phyloP scores from a whole-genome alignment of 2,113 vertebrate genomes.

The Menura novaehollandiae region DNA sequence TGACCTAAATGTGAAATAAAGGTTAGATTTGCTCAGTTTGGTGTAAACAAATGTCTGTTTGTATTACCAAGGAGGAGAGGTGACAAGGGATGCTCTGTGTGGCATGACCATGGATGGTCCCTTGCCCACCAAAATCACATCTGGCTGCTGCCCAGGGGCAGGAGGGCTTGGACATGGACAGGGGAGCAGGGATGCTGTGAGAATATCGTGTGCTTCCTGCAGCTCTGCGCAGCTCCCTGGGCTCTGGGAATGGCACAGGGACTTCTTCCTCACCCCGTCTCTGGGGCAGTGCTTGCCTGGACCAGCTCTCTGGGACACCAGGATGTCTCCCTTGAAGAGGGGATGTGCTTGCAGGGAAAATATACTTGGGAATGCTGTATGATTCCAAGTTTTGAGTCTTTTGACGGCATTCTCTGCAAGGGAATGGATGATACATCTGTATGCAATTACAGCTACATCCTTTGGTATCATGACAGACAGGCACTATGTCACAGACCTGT shows the following conservation, averaged over 20 bases:
- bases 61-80: background rate
- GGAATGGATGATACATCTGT: background rate
- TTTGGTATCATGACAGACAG: background rate
- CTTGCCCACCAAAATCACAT: background rate
- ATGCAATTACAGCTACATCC: background rate
- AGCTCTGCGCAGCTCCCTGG: rapidly evolving
- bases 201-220: background rate
- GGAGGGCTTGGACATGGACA: background rate
- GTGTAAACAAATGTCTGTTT: background rate
- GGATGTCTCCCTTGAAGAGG: background rate
- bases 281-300: background rate
- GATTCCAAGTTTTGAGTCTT: background rate
- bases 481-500: background rate
- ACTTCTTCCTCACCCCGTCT: background rate
- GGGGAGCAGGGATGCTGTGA: background rate
- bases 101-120: background rate
- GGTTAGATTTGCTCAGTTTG: conserved; percentile 23
- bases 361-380: background rate
- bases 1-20: conserved; percentile 53
- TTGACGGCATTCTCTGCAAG: background rate
- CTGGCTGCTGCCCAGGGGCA: background rate
- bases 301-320: background rate
- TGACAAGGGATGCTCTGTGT: background rate
- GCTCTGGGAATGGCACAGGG: rapidly evolving
- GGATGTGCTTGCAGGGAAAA: background rate